phyloP scores from a whole-genome alignment of 2,888 invertebrate species.

The Lumbricus terrestris region DNA sequence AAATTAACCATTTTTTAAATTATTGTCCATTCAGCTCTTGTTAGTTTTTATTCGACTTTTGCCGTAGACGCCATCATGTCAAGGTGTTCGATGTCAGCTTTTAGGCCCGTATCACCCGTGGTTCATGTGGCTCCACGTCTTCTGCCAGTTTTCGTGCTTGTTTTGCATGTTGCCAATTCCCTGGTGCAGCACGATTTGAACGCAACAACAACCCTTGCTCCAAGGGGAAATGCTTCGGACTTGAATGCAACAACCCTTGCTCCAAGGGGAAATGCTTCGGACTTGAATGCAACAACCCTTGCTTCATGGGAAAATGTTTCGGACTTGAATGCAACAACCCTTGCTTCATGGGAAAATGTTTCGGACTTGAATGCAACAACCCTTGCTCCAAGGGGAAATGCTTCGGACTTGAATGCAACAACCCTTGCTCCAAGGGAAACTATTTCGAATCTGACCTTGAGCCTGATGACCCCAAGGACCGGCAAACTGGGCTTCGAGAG shows the following conservation, averaged over 20 bases:
- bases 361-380: not conserved
- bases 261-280: too few relatives aligned
- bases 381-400: too few relatives aligned
- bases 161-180: not conserved
- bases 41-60: not conserved
- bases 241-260: too few relatives aligned
- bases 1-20: not conserved
- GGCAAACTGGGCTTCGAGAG: slow-evolving; percentile 44
- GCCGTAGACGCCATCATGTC: not conserved
- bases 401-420: not conserved
- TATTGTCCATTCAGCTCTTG: not conserved
- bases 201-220: too few relatives aligned
- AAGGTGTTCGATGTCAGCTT: not conserved
- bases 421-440: not conserved
- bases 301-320: too few relatives aligned
- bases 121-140: not conserved
- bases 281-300: too few relatives aligned
- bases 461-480: slow-evolving; percentile 11
- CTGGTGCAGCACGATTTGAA: not conserved
- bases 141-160: not conserved
- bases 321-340: too few relatives aligned
- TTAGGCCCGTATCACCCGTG: not conserved
- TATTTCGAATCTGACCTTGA: not conserved
- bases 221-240: too few relatives aligned
- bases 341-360: too few relatives aligned